phyloP scores from a whole-genome alignment of 2,113 vertebrate species.

The Caranx melampygus region DNA sequence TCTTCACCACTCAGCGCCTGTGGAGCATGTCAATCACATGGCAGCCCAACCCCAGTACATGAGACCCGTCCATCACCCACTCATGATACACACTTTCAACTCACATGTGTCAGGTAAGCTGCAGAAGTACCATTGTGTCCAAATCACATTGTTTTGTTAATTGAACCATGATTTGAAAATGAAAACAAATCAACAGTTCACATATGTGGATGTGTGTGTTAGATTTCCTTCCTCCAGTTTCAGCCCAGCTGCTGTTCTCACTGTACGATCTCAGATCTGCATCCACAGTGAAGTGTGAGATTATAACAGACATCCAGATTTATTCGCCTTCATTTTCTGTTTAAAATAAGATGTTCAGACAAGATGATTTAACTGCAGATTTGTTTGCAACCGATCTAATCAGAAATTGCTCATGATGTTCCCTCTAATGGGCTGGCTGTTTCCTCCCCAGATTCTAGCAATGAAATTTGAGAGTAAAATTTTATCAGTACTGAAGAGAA shows the following conservation, averaged over 20 bases:
- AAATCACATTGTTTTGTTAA: background rate
- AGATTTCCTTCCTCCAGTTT: background rate
- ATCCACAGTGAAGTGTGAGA: background rate
- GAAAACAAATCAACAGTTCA: background rate
- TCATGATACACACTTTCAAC: constrained; percentile 80
- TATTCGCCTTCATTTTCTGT: background rate
- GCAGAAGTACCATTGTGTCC: background rate
- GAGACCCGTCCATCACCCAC: constrained; percentile 88
- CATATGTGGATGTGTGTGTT: background rate
- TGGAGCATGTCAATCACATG: constrained; percentile 90
- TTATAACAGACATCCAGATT: background rate
- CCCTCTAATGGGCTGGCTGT: background rate
- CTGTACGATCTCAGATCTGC: background rate
- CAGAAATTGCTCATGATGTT: background rate
- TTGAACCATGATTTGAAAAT: background rate
- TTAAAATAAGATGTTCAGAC: background rate
- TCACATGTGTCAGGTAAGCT: constrained; percentile 85
- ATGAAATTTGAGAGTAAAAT: background rate
- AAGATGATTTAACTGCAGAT: constrained; percentile 5
- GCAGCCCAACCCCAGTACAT: constrained; percentile 89
- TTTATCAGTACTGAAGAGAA: background rate
- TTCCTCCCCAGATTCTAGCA: background rate
- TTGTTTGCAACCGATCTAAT: background rate
- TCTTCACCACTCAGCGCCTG: constrained; percentile 87
- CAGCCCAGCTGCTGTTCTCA: background rate